Evolutionary conservation across 1,140 invertebrate species (phyloP), one percentile per base, ranked within the genome.

Genomic region (Monomorium pharaonis): DNA sequence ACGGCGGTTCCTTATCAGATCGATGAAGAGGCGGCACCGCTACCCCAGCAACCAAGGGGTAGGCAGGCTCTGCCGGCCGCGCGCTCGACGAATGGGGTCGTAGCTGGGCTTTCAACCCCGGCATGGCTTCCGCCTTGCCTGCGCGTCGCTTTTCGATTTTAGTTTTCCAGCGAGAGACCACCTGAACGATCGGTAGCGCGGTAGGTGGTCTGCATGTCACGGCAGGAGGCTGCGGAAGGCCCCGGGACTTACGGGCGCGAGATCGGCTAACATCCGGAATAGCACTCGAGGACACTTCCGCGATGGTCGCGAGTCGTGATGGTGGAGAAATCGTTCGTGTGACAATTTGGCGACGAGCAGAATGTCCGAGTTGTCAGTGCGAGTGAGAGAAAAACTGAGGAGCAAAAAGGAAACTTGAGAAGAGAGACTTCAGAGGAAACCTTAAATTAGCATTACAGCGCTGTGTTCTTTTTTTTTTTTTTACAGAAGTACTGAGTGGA

Each of bases 1-100:
- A 58, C 83, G 4, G 30, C 72, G 30, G 75, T 84, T 86, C 84
- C 88, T 91, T 91, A 90, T 91, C 88, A 91, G 92, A 94, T 94
- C 94, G 89, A 94, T 94, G 93, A 94, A 92, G 89, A 94, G 94
- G 94, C 94, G 93, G 89, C 77, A 80, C 93, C 78, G 86, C 88
- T 87, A 86, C 91, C 93, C 89, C 87, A 88, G 92, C 90, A 92
- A 93, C 93, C 89, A 72, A 65, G 75, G 67, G 87, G 75, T 86
- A 75, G 85, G 77, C 77, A 76, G 84, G 78, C 63, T 84, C 85
- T 81, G 63, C 85, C 85, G 78, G 69, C 44, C 54, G 76, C 89
- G 91, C 89, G 87, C 86, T 91, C 89, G 92, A 91, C 93, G 92
- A 91, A 90, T 89, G 49, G 87, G 87, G 16, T 84, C 88, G 83